phyloP scores from a whole-genome alignment of 1,140 invertebrate species.

The Meloidogyne exigua region DNA sequence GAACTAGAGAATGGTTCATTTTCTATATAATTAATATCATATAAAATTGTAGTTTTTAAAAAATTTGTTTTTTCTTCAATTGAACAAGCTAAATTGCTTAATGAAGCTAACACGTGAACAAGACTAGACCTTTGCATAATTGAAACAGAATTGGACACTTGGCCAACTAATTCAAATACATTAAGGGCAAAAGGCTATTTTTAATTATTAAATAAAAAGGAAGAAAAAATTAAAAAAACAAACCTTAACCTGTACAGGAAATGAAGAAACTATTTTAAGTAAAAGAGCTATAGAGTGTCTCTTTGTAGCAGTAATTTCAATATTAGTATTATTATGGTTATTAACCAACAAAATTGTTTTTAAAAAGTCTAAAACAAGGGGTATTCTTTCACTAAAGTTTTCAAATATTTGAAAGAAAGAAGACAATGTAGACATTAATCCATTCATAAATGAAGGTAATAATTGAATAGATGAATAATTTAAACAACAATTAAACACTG shows the following conservation, averaged over 20 bases:
- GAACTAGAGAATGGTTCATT: conserved; percentile 26
- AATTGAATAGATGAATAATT: not conserved
- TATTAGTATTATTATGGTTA: conserved; percentile 25
- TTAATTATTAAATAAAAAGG: no score
- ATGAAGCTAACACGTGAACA: conserved; percentile 52
- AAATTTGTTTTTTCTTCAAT: conserved; percentile 40
- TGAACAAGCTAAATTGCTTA: conserved; percentile 45
- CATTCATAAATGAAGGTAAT: conserved; percentile 28
- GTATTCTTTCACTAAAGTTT: conserved; percentile 38
- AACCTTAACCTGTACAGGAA: conserved; percentile 37
- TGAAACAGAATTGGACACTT: conserved; percentile 37
- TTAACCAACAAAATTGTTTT: conserved; percentile 32
- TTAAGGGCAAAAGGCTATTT: conserved; percentile 32
- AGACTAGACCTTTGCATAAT: conserved; percentile 55
- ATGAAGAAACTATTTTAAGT: conserved; percentile 41
- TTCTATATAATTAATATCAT: conserved; percentile 40
- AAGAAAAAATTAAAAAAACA: not conserved
- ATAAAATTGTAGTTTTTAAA: conserved; percentile 36
- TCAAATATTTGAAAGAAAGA: conserved; percentile 49
- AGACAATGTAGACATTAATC: conserved; percentile 50
- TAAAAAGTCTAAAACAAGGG: conserved; percentile 38
- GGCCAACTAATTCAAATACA: conserved; percentile 41
- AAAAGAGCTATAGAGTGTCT: conserved; percentile 46
- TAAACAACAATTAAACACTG: conserved; percentile 28
- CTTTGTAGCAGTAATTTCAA: conserved; percentile 40